Conservation (phyloP, 2,113 vertebrate species). For the Sinosuthora webbiana region DNA sequence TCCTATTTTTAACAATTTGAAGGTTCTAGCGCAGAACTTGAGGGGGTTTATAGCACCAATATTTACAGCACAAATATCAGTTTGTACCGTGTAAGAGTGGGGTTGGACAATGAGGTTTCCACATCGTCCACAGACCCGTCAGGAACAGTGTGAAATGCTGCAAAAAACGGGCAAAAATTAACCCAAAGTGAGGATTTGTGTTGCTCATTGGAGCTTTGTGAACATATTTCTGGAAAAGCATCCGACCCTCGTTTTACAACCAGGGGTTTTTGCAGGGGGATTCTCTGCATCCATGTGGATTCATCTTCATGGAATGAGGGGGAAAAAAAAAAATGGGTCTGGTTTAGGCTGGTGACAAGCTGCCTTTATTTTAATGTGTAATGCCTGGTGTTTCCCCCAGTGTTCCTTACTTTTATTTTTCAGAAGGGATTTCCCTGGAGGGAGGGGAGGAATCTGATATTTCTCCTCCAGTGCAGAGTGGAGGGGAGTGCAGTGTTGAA, state of each 20-base stretch:
- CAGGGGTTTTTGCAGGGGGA: background rate
- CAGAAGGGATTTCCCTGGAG: background rate
- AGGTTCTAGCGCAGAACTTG: slow-evolving; percentile 34
- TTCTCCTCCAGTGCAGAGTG: background rate
- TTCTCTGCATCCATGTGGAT: background rate
- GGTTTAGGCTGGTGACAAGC: background rate
- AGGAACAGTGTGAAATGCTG: background rate
- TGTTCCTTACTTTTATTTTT: background rate
- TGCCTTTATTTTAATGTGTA: background rate
- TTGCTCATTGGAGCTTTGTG: background rate
- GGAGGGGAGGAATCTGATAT: background rate
- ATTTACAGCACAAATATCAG: background rate
- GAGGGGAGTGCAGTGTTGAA: background rate
- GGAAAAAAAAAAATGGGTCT: background rate
- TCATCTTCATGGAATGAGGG: background rate
- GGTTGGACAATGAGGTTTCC: background rate
- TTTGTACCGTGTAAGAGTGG: background rate
- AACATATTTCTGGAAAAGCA: background rate
- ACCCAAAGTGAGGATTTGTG: background rate
- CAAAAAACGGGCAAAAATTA: background rate
- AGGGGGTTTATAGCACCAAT: background rate
- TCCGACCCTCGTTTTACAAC: background rate
- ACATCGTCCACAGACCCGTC: background rate
- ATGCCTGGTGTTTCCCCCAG: background rate
- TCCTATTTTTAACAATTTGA: slow-evolving; percentile 77